phyloP scores from a whole-genome alignment of 2,113 vertebrate species.

The Centrocercus urophasianus region DNA sequence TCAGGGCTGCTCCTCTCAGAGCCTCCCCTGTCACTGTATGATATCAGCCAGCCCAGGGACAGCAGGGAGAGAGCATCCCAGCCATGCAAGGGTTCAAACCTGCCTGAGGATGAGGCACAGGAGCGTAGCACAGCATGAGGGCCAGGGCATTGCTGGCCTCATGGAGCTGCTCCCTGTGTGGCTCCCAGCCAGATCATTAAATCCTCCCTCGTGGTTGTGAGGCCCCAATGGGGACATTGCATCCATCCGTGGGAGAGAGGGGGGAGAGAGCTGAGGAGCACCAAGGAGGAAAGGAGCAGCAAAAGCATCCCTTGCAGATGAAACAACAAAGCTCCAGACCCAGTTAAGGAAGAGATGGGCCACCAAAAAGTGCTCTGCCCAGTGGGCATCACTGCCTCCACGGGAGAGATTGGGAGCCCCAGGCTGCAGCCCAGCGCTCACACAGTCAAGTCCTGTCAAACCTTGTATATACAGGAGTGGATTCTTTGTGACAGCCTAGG shows the following conservation, averaged over 20 bases:
- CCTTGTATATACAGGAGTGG: accelerated
- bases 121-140: accelerated
- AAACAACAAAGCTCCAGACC: accelerated
- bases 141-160: background rate
- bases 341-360: accelerated
- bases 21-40: background rate
- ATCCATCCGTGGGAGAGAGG: background rate
- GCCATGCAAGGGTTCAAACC: accelerated
- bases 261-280: background rate
- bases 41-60: accelerated
- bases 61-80: background rate
- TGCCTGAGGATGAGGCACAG: accelerated
- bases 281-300: background rate
- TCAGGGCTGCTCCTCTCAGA: background rate
- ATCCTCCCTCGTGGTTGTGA: background rate
- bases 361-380: accelerated
- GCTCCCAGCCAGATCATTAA: constrained; percentile 1
- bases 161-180: background rate
- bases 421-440: background rate
- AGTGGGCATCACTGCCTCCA: background rate
- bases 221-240: background rate
- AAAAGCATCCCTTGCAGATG: accelerated
- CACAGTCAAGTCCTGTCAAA: background rate
- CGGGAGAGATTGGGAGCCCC: background rate
- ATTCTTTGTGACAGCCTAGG: background rate